A percentile compares a stretch with the other conserved stretches of the same genome.
phyloP scores from a whole-genome alignment of 2,113 vertebrate genomes.

The Halcyon malimbica region DNA sequence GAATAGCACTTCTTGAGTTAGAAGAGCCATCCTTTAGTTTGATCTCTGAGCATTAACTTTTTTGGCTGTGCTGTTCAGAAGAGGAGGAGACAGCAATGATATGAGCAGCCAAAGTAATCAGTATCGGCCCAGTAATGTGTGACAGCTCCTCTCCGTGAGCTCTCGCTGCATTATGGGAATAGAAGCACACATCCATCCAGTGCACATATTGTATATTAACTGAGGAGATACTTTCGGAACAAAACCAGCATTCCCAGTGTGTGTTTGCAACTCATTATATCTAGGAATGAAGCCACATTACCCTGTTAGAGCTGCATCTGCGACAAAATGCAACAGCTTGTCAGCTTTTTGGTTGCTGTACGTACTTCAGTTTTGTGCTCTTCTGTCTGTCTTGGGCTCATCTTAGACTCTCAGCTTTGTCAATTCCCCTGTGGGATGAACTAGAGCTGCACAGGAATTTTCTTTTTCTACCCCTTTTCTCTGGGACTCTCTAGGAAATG shows the following conservation, averaged over 20 bases:
- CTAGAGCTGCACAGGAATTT: background rate
- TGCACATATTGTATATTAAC: constrained; percentile 54
- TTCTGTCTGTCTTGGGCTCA: background rate
- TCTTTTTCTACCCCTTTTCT: background rate
- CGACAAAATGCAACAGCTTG: constrained; percentile 57
- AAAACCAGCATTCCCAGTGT: constrained; percentile 45
- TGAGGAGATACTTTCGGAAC: constrained; percentile 30
- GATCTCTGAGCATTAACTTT: background rate
- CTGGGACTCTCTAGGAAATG: background rate
- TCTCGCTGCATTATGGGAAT: constrained; percentile 31
- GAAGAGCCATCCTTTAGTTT: background rate
- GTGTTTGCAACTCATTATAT: constrained; percentile 39
- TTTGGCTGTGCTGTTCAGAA: background rate
- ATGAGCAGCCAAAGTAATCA: constrained; percentile 42
- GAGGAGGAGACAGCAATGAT: background rate
- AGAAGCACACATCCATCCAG: constrained; percentile 15
- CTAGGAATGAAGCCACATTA: constrained; percentile 33
- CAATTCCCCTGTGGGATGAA: background rate
- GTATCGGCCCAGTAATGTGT: background rate
- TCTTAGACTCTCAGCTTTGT: background rate
- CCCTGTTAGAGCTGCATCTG: constrained; percentile 48
- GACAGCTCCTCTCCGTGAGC: constrained; percentile 42
- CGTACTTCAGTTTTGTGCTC: constrained; percentile 19
- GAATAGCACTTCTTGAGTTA: background rate
- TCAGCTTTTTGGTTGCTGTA: constrained; percentile 42